Percentiles rank a stretch among this genome's conserved stretches.
phyloP scores from a whole-genome alignment of 2,797 vertebrate genomes.

The Melopsittacus undulatus region DNA sequence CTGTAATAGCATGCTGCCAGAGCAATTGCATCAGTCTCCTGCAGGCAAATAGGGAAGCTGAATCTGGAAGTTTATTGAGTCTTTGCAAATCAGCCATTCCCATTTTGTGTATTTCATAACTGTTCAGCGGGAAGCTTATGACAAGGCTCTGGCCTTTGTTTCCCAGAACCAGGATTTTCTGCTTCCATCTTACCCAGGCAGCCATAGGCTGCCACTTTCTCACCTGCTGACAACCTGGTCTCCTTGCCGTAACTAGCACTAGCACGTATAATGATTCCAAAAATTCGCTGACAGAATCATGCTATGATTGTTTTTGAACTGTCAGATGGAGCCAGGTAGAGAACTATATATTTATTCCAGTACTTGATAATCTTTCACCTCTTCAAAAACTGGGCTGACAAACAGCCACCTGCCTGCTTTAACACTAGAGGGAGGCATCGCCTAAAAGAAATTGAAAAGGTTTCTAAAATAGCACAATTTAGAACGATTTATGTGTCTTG shows the following conservation, averaged over 20 bases:
- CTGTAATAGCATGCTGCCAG: not conserved
- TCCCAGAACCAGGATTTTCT: not conserved
- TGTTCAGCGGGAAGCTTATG: not conserved
- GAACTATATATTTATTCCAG: not conserved
- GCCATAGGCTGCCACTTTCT: not conserved
- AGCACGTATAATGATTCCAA: not conserved
- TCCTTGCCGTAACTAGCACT: not conserved
- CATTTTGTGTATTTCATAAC: not conserved
- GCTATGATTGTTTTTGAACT: not conserved
- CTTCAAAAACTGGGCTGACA: not conserved
- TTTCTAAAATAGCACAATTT: not conserved
- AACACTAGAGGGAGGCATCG: constrained; percentile 60
- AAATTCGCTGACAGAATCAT: not conserved
- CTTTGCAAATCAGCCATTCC: not conserved
- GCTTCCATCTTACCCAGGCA: not conserved
- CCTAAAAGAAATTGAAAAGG: constrained; percentile 13
- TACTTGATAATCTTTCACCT: not conserved
- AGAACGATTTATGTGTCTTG: constrained; percentile 15
- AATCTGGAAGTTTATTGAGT: not conserved
- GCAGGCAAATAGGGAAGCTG: not conserved
- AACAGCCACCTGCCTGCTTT: not conserved
- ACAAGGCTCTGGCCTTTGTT: not conserved
- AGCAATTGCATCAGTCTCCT: not conserved
- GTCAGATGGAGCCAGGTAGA: not conserved
- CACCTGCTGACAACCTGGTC: not conserved